Conservation (phyloP, 2,113 vertebrate genomes). For the Marmota flaviventris region DNA sequence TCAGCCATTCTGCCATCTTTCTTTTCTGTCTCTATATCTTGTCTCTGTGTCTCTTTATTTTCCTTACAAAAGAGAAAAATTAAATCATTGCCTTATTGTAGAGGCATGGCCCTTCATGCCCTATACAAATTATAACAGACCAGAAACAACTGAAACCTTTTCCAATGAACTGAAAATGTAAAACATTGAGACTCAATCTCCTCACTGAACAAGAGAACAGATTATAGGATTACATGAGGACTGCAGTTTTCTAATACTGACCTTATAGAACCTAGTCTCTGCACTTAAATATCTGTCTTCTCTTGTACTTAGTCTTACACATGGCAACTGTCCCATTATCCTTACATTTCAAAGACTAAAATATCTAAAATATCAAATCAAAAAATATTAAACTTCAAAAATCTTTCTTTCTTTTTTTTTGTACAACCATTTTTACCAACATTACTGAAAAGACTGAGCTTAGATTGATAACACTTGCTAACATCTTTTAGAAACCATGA, state of each 20-base stretch:
- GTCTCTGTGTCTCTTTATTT: no score
- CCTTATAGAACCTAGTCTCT: not conserved
- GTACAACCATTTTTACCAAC: not conserved
- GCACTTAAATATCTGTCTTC: not conserved
- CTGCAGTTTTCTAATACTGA: not conserved
- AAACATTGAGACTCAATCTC: not conserved
- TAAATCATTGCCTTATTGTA: not conserved
- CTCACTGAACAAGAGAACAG: not conserved
- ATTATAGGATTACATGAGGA: rapidly evolving
- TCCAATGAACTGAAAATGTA: not conserved
- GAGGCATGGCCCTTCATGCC: not conserved
- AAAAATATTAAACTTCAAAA: not conserved
- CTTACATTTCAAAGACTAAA: not conserved
- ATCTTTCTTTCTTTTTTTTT: not conserved
- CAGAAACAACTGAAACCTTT: not conserved
- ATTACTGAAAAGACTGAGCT: not conserved
- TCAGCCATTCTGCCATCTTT: no score
- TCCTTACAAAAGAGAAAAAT: not conserved
- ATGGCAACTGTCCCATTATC: rapidly evolving
- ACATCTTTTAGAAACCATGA: not conserved
- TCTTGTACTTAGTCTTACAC: not conserved
- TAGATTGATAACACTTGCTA: not conserved
- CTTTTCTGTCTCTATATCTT: no score
- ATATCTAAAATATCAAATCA: not conserved
- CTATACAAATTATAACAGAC: not conserved